Evolutionary conservation across 2,888 invertebrate species (phyloP), one percentile per base, ranked within the genome.

Genomic region (Furcula furcula): DNA sequence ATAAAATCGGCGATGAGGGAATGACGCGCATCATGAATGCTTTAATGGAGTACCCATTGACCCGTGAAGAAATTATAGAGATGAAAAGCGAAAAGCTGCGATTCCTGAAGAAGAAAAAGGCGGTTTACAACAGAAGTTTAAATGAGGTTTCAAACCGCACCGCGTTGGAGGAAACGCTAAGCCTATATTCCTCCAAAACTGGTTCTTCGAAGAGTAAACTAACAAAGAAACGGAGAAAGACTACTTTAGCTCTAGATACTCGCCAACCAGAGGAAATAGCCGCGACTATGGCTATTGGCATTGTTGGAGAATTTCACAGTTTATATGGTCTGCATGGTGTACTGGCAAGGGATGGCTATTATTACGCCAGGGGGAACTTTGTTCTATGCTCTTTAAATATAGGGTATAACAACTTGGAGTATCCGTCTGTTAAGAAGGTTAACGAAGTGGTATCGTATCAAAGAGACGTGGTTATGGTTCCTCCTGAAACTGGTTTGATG

Each of bases 331-430:
- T 45, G 7, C 14, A 50, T 0, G 41, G 57, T 22, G 19, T 62
- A 1, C 26, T 48, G 4, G 27, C 23, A 10, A 57, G 40, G 37
- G 39, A 66, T 10, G 52, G 43, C 9, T 10, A 36, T 13, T 11
- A 25, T 13, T 64, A 59, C 40, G 59, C 51, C 10, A 51, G 42
- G 13, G 79, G 81, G 5, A 81, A 81, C 45, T 46, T 73, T 1
- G 39, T 34, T 14, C 44, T 81, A 4, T 66, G 67, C 36, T 80
- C 63, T 11, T 39, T 81, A 10, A 80, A 81, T 50, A 28, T 81
- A 6, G 66, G 72, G 0, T 78, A 67, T 30, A 81, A 81, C 34
- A 35, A 65, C 21, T 39, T 81, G 26, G 40, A 46, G 3, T 61
- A 46, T 16, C n/a, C 29, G 2, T 56, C 67, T 6, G 16, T 79